Conservation (phyloP, 1,140 invertebrate species). For the Leptopilina boulardi region DNA sequence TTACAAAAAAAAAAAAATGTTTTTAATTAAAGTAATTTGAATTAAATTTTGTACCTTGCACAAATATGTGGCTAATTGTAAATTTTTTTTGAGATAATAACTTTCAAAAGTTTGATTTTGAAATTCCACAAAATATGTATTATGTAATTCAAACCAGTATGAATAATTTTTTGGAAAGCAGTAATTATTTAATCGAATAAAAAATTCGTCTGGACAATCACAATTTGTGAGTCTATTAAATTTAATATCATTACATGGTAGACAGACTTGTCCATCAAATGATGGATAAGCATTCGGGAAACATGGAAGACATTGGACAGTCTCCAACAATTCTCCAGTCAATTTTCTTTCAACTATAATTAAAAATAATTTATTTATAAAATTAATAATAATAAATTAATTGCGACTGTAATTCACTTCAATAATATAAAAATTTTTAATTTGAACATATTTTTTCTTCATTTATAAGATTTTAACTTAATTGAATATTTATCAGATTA, state of each 20-base stretch:
- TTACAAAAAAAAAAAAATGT: constrained; percentile 28
- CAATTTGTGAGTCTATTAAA: constrained; percentile 59
- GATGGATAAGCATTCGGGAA: constrained; percentile 71
- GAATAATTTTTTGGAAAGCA: constrained; percentile 68
- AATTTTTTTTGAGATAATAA: constrained; percentile 74
- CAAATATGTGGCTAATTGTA: constrained; percentile 72
- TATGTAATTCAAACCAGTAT: constrained; percentile 62
- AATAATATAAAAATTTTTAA: no score
- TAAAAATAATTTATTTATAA: constrained; percentile 38
- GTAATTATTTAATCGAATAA: constrained; percentile 65
- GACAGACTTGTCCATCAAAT: constrained; percentile 65
- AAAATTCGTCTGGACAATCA: constrained; percentile 55
- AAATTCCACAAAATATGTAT: constrained; percentile 70
- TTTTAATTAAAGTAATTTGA: background rate
- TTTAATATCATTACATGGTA: constrained; percentile 67
- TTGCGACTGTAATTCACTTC: no score
- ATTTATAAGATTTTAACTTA: constrained; percentile 34
- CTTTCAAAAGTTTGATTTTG: constrained; percentile 70
- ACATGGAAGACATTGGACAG: constrained; percentile 73
- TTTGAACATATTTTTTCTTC: no score
- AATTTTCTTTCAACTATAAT: constrained; percentile 72
- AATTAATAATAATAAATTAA: background rate
- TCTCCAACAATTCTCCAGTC: constrained; percentile 68
- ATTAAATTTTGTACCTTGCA: constrained; percentile 74
- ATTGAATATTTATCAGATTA: constrained; percentile 32